A percentile compares a stretch with the other conserved stretches of the same genome.
phyloP scores from a whole-genome alignment of 2,113 vertebrate species.

The Psettodes erumei region DNA sequence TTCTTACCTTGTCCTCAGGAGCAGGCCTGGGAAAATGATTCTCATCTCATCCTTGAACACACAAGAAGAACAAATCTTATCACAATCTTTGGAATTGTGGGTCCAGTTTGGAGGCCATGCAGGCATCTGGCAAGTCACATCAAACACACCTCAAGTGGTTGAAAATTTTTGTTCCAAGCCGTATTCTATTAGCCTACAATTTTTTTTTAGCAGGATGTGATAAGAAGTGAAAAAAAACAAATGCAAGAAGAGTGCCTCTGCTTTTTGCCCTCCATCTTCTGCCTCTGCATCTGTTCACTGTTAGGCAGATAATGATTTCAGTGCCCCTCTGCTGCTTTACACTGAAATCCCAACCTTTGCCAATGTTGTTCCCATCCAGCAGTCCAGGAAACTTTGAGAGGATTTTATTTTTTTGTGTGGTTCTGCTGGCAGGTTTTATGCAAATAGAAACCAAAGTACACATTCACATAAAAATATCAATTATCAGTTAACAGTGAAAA shows the following conservation, averaged over 20 bases:
- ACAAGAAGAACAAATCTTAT: slow-evolving; percentile 33
- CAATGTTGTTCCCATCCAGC: slow-evolving; percentile 1
- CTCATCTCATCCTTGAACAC: slow-evolving; percentile 34
- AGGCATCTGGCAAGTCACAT: slow-evolving; percentile 45
- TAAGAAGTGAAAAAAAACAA: slow-evolving; percentile 40
- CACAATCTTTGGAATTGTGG: slow-evolving; percentile 29
- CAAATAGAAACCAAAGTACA: slow-evolving; percentile 5
- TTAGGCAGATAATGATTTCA: slow-evolving; percentile 41
- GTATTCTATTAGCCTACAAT: slow-evolving; percentile 39
- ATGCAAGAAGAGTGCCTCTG: not conserved
- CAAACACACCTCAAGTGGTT: slow-evolving; percentile 22
- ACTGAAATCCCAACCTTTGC: not conserved
- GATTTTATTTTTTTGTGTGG: not conserved
- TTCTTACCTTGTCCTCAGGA: not conserved
- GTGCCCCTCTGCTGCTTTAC: not conserved
- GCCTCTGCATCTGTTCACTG: slow-evolving; percentile 54
- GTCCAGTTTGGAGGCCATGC: slow-evolving; percentile 40
- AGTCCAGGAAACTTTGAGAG: not conserved
- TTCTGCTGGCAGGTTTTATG: not conserved
- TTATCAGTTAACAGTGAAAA: not conserved
- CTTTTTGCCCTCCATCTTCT: slow-evolving; percentile 17
- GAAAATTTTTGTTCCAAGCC: slow-evolving; percentile 44
- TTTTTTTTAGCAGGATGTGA: slow-evolving; percentile 54
- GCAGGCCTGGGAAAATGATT: slow-evolving; percentile 23
- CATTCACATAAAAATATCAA: not conserved